A percentile compares a stretch with the other conserved stretches of the same genome.
Conservation (phyloP, 2,113 vertebrate species). For the Tautogolabrus adspersus region DNA sequence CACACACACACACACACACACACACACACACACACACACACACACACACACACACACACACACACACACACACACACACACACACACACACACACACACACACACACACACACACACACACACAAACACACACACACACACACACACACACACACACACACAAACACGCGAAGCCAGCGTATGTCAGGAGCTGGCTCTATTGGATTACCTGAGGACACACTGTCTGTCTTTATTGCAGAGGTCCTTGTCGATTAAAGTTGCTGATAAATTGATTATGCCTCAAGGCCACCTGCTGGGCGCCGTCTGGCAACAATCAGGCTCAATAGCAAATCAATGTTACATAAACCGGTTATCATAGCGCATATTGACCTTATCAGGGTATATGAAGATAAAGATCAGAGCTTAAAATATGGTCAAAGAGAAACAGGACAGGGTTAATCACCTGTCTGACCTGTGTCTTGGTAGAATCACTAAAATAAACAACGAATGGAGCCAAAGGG, state of each 20-base stretch:
- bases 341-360: constrained; percentile 75
- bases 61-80: too few species aligned
- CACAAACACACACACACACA: too few species aligned
- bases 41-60: too few species aligned
- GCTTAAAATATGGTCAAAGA: constrained; percentile 36
- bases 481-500: not conserved
- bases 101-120: too few species aligned
- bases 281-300: constrained; percentile 78
- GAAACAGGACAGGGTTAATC: constrained; percentile 32
- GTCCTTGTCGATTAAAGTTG: constrained; percentile 79
- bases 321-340: constrained; percentile 77
- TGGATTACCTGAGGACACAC: constrained; percentile 77
- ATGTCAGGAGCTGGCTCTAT: constrained; percentile 58
- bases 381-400: constrained; percentile 48
- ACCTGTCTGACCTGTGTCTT: constrained; percentile 11
- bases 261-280: constrained; percentile 81
- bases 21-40: too few species aligned
- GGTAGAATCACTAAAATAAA: constrained; percentile 8
- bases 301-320: constrained; percentile 75
- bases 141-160: constrained; percentile 2
- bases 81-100: too few species aligned
- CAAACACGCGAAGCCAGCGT: constrained; percentile 19
- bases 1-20: too few species aligned
- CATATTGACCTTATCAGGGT: constrained; percentile 69
- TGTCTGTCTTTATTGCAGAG: constrained; percentile 76